Base-by-base conservation (phyloP, 2,888 invertebrate species). In the Chloroclystis v-ata region DNA sequence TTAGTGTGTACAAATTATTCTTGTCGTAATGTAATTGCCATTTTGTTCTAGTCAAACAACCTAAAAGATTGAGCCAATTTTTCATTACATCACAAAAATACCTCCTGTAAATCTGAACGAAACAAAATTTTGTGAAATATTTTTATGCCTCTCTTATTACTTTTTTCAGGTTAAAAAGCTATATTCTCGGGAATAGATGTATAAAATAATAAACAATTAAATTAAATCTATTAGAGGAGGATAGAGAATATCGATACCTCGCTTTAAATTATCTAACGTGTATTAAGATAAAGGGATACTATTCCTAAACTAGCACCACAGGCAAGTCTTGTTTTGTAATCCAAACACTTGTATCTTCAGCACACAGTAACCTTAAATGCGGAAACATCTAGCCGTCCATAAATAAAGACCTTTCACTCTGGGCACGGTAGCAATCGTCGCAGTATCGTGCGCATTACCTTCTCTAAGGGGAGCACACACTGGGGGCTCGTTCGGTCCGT, bases 401-500 rank as follows among this genome's bases (percentile, higher is more conserved):
- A 56, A 59, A 59, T 56, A 56, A 56, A 44, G 37, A 35, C 46
- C 12, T 44, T 49, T 42, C 47, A 58, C 53, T 52, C 39, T 28
- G 47, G 39, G 39, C 49, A 33, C 50, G 51, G 45, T 50, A 44
- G 53, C 54, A 53, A 59, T 56, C 59, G 53, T 41, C 59, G 44
- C 47, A 28, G 54, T 52, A 58, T 48, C 51, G 41, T 37, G 51
- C 56, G 54, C 56, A 59, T 59, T 59, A 59, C 54, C 39, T 49
- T 49, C 20, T n/a, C 43, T 53, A 53, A 58, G 54, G 70, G 63
- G 63, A 69, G 59, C 48, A 63, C 68, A 58, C 79, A 66, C 78
- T 25, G 48, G 79, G 78, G 80, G 76, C 67, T 61, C 72, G 63
- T 76, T 69, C 63, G 49, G 51, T 52, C 51, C 55, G 58, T 61